Base-by-base conservation (phyloP, 2,113 vertebrate species). In the Lathamus discolor region DNA sequence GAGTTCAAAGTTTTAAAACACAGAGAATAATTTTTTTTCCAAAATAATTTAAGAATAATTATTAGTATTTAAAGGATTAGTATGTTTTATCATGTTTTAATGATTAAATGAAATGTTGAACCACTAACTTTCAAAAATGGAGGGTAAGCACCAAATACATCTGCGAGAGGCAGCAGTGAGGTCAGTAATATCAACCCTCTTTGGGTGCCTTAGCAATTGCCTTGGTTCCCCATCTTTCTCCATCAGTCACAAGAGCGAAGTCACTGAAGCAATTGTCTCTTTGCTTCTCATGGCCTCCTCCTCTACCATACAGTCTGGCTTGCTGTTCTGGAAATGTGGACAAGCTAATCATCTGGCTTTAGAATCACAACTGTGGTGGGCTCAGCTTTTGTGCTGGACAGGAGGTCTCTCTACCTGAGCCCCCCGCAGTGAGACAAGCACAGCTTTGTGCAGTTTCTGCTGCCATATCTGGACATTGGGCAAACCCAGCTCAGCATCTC, bases 351-450 rank as follows among this genome's bases (percentile, higher is more conserved):
- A 18, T 12, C 5, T 66, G 44, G 28, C 24, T 74, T 89, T 41
- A 11, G 46, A 73, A 94, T 72, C 31, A 41, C n/a, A 57, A 5
- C 29, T 54, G n/a, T 1, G 9, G 1, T 7, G 39, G 55, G n/a
- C 48, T 46, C 31, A 49, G 48, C 10, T 80, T 69, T 77, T 17
- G 13, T 1, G 4, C 35, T n/a, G 18, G 39, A 31, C 20, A 67
- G 31, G 49, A 69, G 20, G 24, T 23, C 11, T 23, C 11, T 72
- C 68, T 33, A 41, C 20, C 18, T 3, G 35, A 29, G n/a, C n/a
- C 1, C 37, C 18, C 17, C 6, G 3, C 48, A n/a, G 59, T 0
- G 1, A 59, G 44, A 54, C 19, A 73, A 48, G 4, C 57, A 49
- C 10, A n/a, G 18, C 11, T 83, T 20, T 70, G 48, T 52, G 44